Evolutionary conservation across 2,797 vertebrate genomes (phyloP).

Genomic region (Sparus aurata): DNA sequence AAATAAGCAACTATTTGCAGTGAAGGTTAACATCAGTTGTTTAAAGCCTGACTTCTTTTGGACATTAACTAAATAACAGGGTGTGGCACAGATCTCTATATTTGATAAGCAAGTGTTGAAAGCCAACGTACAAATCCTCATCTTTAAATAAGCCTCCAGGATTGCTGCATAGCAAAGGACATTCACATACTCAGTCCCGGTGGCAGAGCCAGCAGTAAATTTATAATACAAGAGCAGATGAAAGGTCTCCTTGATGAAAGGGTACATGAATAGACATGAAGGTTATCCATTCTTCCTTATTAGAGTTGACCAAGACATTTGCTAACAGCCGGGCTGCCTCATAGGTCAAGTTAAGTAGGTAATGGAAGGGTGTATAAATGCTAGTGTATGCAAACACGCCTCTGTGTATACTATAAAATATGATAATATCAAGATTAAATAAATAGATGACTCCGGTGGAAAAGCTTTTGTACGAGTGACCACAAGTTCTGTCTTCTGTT

Average conservation of each 20-base stretch:
- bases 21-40: background rate
- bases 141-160: constrained; percentile 52
- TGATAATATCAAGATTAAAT: constrained; percentile 24
- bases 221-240: constrained; percentile 56
- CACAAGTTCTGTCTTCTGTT: constrained; percentile 6
- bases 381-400: constrained; percentile 20
- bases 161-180: constrained; percentile 48
- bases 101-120: constrained; percentile 62
- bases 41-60: constrained; percentile 1
- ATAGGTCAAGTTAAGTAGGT: constrained; percentile 56
- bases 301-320: constrained; percentile 62
- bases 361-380: constrained; percentile 49
- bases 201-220: constrained; percentile 54
- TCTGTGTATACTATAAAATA: constrained; percentile 27
- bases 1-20: background rate
- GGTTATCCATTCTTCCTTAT: constrained; percentile 69
- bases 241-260: constrained; percentile 70
- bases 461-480: constrained; percentile 31
- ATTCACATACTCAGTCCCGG: constrained; percentile 33
- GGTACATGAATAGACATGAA: constrained; percentile 64
- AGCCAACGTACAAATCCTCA: constrained; percentile 38
- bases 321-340: constrained; percentile 56
- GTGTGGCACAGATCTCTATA: constrained; percentile 9
- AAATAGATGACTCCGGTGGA: constrained; percentile 25
- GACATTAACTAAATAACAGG: background rate